Conservation (phyloP, 2,113 vertebrate genomes). For the Xiphophorus maculatus region DNA sequence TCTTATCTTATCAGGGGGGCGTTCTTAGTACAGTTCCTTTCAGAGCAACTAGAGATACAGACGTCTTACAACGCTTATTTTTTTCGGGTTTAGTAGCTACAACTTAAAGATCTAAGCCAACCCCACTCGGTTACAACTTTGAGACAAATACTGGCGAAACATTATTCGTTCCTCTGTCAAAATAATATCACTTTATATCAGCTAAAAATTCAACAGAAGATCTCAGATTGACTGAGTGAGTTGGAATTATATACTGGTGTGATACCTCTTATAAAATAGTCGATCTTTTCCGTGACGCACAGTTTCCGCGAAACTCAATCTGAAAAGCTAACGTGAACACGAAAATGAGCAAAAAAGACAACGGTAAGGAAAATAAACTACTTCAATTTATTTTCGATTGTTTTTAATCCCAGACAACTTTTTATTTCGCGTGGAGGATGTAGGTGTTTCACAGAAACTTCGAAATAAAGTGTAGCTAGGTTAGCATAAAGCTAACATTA, state of each 20-base stretch:
- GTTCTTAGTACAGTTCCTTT: neutral
- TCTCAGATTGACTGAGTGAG: neutral
- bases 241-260: neutral
- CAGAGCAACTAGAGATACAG: neutral
- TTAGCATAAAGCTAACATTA: conserved; percentile 25
- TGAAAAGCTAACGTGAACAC: neutral
- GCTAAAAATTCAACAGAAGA: neutral
- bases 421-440: neutral
- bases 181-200: neutral
- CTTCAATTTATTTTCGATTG: fast-evolving
- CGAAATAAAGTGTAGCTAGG: neutral
- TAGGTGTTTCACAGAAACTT: neutral
- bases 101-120: neutral
- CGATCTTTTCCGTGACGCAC: conserved; percentile 57
- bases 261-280: fast-evolving
- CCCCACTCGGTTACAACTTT: neutral
- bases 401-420: neutral
- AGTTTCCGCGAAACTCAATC: conserved; percentile 58
- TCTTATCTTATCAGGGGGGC: neutral
- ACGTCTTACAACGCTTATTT: conserved; percentile 11
- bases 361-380: conserved; percentile 53
- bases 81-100: neutral
- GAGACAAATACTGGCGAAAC: neutral
- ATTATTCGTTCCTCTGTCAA: neutral
- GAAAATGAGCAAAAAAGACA: conserved; percentile 81